Evolutionary conservation across 2,888 invertebrate genomes (phyloP).

Genomic region (Vanessa cardui): DNA sequence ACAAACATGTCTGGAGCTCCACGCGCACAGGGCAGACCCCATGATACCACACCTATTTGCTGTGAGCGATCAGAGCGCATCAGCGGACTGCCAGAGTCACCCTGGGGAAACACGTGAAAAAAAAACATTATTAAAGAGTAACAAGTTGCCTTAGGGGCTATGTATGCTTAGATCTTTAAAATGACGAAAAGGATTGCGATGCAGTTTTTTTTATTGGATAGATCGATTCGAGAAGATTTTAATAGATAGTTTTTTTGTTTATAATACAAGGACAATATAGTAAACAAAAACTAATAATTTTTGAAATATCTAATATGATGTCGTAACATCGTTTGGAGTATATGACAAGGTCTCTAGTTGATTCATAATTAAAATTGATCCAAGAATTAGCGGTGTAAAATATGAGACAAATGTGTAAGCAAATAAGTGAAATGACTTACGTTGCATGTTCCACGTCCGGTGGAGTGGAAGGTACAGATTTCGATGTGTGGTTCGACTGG

Average conservation of each 20-base stretch:
- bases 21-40: slow-evolving; percentile 59
- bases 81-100: slow-evolving; percentile 60
- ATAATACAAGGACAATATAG: no score
- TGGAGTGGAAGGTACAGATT: slow-evolving; percentile 56
- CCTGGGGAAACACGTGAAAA: slow-evolving; percentile 43
- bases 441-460: slow-evolving; percentile 55
- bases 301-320: no score
- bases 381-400: neutral
- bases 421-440: slow-evolving; percentile 48
- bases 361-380: no score
- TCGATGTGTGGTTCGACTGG: slow-evolving; percentile 56
- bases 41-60: slow-evolving; percentile 59
- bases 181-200: no score
- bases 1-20: slow-evolving; percentile 59
- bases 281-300: no score
- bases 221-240: no score
- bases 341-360: no score
- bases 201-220: no score
- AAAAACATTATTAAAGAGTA: neutral
- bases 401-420: neutral
- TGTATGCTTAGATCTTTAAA: no score
- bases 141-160: no score
- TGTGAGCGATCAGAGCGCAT: slow-evolving; percentile 37
- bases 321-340: no score
- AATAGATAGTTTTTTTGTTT: no score